phyloP scores from a whole-genome alignment of 2,888 invertebrate genomes.

The Oscheius sp. region DNA sequence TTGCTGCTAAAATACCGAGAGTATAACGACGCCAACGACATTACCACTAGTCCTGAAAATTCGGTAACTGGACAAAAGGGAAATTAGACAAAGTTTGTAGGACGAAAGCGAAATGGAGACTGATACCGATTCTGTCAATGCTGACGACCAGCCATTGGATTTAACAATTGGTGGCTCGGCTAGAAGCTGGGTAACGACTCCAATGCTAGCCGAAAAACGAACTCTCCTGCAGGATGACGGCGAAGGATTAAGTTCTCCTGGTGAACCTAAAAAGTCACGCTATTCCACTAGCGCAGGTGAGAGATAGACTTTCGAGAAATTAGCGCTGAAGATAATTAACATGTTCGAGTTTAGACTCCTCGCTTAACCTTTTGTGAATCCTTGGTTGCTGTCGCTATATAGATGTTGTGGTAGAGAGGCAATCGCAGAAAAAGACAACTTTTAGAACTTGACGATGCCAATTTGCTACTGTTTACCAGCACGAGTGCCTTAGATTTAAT shows the following conservation, averaged over 20 bases:
- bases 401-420: neutral
- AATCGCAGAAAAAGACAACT: neutral
- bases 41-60: too few relatives aligned
- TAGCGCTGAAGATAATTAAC: too few relatives aligned
- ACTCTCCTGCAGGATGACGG: conserved; percentile 3
- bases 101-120: neutral
- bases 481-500: conserved; percentile 14
- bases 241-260: neutral
- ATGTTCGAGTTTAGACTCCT: too few relatives aligned
- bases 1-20: neutral
- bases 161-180: neutral
- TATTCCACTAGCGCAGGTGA: neutral
- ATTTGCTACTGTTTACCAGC: neutral
- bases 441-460: conserved; percentile 1
- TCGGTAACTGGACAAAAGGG: too few relatives aligned
- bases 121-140: neutral
- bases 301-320: neutral
- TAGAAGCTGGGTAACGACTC: conserved; percentile 13
- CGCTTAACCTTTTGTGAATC: too few relatives aligned
- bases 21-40: neutral
- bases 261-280: conserved; percentile 20
- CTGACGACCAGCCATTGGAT: conserved; percentile 15
- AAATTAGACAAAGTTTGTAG: neutral
- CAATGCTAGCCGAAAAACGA: conserved; percentile 18
- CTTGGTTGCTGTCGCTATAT: too few relatives aligned